These are phyloP conservation scores for Stomatorhinus walkeri DNA, from an alignment of 2,797 vertebrate genomes.

Conservation along the genomic window DNA sequence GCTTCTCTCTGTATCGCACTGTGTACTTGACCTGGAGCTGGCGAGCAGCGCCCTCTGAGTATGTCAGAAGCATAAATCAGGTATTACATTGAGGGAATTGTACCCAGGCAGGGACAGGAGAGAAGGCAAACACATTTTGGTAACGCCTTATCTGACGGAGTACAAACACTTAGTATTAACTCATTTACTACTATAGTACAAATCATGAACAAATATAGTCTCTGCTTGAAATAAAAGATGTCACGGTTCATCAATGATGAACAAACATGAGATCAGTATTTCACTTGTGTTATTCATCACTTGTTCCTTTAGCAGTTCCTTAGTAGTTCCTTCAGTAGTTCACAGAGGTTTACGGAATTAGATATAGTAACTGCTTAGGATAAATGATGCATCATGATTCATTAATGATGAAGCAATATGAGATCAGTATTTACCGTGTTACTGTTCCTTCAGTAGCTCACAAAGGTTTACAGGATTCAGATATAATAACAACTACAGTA, in stretches of 20 bases:
- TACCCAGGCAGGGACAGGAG: background rate
- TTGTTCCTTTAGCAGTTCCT: background rate
- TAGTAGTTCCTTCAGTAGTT: background rate
- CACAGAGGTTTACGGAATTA: background rate
- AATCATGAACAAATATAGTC: background rate
- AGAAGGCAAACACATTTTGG: background rate
- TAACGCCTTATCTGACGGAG: background rate
- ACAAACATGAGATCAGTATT: background rate
- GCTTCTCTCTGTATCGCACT: background rate
- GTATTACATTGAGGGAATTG: background rate
- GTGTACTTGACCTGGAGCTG: background rate
- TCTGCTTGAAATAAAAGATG: background rate
- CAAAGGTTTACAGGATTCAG: background rate
- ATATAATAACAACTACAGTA: background rate
- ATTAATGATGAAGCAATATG: background rate
- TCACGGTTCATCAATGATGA: background rate
- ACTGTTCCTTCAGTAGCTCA: background rate
- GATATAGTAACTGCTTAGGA: background rate
- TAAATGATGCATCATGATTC: background rate
- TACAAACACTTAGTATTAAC: background rate
- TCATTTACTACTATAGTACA: background rate
- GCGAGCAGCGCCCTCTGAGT: background rate
- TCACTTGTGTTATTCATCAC: background rate
- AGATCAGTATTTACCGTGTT: background rate
- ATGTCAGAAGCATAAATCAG: background rate